Evolutionary conservation across 2,888 invertebrate species (phyloP).

Genomic region (Brenthis hecate): DNA sequence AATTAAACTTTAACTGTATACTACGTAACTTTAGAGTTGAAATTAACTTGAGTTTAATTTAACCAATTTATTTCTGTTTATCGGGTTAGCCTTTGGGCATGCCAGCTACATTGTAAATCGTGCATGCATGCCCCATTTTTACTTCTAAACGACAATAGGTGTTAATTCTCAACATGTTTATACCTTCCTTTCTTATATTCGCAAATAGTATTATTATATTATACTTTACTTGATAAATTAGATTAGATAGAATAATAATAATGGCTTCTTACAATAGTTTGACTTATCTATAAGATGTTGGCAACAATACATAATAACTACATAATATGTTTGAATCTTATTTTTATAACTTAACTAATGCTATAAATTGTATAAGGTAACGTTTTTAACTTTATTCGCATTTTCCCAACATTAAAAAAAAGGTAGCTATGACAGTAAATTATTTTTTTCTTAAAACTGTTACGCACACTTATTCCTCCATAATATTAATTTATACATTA

Average conservation of each 20-base stretch:
- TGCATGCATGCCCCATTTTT: constrained; percentile 43
- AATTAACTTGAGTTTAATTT: constrained; percentile 35
- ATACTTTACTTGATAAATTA: background rate
- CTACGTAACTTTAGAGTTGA: constrained; percentile 36
- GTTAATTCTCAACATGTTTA: constrained; percentile 23
- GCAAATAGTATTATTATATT: background rate
- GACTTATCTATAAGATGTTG: too few species aligned
- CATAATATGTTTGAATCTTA: too few species aligned
- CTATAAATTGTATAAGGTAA: too few species aligned
- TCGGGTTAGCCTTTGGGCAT: constrained; percentile 47
- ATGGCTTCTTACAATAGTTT: too few species aligned
- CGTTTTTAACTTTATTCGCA: too few species aligned
- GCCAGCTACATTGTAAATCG: constrained; percentile 47
- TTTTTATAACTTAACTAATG: too few species aligned
- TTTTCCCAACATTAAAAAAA: too few species aligned
- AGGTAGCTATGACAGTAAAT: too few species aligned
- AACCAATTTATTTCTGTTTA: constrained; percentile 50
- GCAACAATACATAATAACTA: too few species aligned
- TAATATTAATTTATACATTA: too few species aligned
- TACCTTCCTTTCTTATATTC: background rate
- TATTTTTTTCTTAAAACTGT: too few species aligned
- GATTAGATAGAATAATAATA: background rate
- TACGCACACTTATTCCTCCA: too few species aligned
- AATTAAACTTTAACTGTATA: constrained; percentile 42
- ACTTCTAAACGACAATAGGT: constrained; percentile 37